A percentile compares a stretch with the other conserved stretches of the same genome.
These are phyloP conservation scores for Poecilia velifera DNA, from an alignment of 2,797 vertebrate species.

Conservation along the genomic window DNA sequence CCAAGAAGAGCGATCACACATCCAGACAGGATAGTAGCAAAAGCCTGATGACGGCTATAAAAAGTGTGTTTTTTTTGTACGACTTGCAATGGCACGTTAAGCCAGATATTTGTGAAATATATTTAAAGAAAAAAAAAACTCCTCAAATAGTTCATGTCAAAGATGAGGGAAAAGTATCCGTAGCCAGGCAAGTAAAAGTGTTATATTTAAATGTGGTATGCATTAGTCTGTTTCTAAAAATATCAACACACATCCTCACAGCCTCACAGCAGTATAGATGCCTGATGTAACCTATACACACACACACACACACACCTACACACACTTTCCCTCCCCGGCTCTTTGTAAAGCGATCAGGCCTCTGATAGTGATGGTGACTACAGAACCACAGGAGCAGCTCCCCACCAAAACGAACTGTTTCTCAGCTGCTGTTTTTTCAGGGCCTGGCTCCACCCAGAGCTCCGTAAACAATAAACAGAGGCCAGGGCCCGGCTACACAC, in stretches of 20 bases:
- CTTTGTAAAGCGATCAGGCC: no score
- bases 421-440: no score
- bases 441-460: no score
- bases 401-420: no score
- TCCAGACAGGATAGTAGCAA: neutral
- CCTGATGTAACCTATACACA: neutral
- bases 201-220: neutral
- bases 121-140: neutral
- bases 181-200: neutral
- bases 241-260: neutral
- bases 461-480: no score
- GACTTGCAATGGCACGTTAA: neutral
- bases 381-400: no score
- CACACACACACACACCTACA: no score
- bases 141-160: neutral
- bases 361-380: no score
- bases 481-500: no score
- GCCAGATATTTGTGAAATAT: neutral
- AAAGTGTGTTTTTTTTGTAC: neutral
- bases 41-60: neutral
- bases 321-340: no score
- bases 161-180: neutral
- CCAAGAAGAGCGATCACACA: neutral
- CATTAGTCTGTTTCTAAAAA: conserved; percentile 22
- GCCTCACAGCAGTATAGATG: neutral